phyloP scores from a whole-genome alignment of 2,888 invertebrate species.

The Junonia oenone region DNA sequence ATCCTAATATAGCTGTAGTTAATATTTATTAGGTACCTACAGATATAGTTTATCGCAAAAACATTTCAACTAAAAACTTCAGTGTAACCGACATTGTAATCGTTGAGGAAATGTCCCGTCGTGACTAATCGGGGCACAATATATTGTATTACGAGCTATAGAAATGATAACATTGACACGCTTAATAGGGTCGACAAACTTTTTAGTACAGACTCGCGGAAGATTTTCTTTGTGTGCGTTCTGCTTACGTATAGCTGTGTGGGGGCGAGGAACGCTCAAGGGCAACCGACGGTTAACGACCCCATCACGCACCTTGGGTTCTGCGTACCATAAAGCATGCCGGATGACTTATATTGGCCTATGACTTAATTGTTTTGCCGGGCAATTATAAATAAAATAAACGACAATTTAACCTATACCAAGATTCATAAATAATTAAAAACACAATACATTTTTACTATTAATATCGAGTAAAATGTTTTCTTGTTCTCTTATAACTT shows the following conservation, averaged over 20 bases:
- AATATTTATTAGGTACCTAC: neutral
- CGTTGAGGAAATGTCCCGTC: neutral
- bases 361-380: neutral
- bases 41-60: neutral
- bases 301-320: constrained; percentile 40
- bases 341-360: constrained; percentile 3
- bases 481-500: too few relatives aligned
- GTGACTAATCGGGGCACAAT: neutral
- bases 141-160: constrained; percentile 1
- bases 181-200: constrained; percentile 51
- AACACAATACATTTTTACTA: too few relatives aligned
- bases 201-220: constrained; percentile 47
- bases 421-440: too few relatives aligned
- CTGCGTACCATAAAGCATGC: constrained; percentile 14
- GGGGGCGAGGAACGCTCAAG: constrained; percentile 71
- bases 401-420: too few relatives aligned
- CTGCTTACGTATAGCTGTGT: constrained; percentile 32
- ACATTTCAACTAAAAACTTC: neutral
- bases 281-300: constrained; percentile 66
- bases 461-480: too few relatives aligned
- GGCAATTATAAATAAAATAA: neutral
- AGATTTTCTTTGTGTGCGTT: constrained; percentile 38
- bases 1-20: constrained; percentile 5
- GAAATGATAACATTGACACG: constrained; percentile 24
- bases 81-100: neutral